A percentile compares a stretch with the other conserved stretches of the same genome.
Conservation (phyloP, 2,797 vertebrate species). For the Aeoliscus strigatus region DNA sequence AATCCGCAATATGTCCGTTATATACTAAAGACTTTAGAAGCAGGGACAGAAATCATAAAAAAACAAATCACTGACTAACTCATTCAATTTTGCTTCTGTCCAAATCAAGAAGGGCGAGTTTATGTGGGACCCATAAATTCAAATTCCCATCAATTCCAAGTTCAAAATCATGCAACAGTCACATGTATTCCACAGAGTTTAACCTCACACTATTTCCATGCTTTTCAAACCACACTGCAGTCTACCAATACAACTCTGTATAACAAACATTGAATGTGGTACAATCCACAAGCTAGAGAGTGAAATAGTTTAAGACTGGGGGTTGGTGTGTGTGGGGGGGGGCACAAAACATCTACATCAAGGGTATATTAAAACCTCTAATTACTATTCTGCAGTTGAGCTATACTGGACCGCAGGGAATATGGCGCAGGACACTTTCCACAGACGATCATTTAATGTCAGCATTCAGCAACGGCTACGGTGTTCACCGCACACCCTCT, state of each 20-base stretch:
- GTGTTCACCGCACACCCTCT: constrained; percentile 33
- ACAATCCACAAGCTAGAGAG: constrained; percentile 51
- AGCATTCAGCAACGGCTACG: constrained; percentile 34
- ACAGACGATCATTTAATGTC: constrained; percentile 38
- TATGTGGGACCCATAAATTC: too few relatives aligned
- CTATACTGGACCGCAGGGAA: constrained; percentile 25
- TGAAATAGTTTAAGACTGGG: constrained; percentile 42
- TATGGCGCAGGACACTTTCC: constrained; percentile 40
- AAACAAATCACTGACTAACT: not conserved
- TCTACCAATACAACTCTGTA: constrained; percentile 43
- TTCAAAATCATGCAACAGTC: constrained; percentile 70
- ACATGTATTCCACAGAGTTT: constrained; percentile 57
- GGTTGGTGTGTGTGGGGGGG: constrained; percentile 1
- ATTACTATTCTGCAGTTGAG: constrained; percentile 36
- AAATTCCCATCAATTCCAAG: too few relatives aligned
- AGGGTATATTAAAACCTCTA: constrained; percentile 30
- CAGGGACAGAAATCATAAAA: too few relatives aligned
- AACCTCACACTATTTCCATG: constrained; percentile 66
- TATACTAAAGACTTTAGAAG: constrained; percentile 47
- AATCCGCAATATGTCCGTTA: constrained; percentile 52
- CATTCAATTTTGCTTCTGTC: constrained; percentile 16
- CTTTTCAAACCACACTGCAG: constrained; percentile 54
- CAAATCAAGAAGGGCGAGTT: too few relatives aligned
- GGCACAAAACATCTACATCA: constrained; percentile 41
- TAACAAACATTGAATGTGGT: constrained; percentile 46